These are phyloP conservation scores for Drosophila sordidula DNA, from an alignment of 2,888 invertebrate genomes.

Conservation along the genomic window DNA sequence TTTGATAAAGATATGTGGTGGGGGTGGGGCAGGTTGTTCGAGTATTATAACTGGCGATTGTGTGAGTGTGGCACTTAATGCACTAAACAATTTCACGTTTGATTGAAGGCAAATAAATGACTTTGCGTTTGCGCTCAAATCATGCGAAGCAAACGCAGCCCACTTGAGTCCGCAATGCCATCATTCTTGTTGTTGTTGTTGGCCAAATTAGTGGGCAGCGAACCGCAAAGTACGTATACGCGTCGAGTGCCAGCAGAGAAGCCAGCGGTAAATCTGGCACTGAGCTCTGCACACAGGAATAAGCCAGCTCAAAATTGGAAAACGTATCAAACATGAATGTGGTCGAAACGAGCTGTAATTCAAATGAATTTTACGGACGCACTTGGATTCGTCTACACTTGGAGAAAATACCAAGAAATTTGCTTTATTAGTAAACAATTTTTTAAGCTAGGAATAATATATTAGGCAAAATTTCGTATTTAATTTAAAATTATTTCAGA, in stretches of 20 bases:
- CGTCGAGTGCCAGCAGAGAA: slow-evolving; percentile 25
- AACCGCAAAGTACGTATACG: slow-evolving; percentile 43
- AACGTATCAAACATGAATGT: slow-evolving; percentile 8
- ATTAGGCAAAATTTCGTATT: too few relatives aligned
- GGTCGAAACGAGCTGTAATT: slow-evolving; percentile 1
- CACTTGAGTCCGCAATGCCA: slow-evolving; percentile 18
- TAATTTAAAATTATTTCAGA: too few relatives aligned
- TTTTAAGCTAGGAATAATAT: too few relatives aligned
- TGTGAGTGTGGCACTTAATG: slow-evolving; percentile 49
- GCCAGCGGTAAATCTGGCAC: slow-evolving; percentile 16
- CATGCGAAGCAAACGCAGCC: slow-evolving; percentile 44
- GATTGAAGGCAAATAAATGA: slow-evolving; percentile 67
- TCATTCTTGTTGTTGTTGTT: slow-evolving; percentile 8
- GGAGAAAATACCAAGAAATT: neutral
- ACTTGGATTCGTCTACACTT: neutral
- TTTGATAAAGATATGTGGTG: slow-evolving; percentile 33
- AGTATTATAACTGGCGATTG: slow-evolving; percentile 32
- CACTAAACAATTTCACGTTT: slow-evolving; percentile 71
- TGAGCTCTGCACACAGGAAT: slow-evolving; percentile 31
- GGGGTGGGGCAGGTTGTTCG: neutral
- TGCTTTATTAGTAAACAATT: too few relatives aligned
- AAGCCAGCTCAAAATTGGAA: slow-evolving; percentile 19
- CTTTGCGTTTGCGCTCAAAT: slow-evolving; percentile 57
- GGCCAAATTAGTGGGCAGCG: slow-evolving; percentile 43
- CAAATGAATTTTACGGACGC: slow-evolving; percentile 2